These are phyloP conservation scores for Meloidogyne exigua DNA, from an alignment of 1,140 invertebrate species.

Conservation along the genomic window DNA sequence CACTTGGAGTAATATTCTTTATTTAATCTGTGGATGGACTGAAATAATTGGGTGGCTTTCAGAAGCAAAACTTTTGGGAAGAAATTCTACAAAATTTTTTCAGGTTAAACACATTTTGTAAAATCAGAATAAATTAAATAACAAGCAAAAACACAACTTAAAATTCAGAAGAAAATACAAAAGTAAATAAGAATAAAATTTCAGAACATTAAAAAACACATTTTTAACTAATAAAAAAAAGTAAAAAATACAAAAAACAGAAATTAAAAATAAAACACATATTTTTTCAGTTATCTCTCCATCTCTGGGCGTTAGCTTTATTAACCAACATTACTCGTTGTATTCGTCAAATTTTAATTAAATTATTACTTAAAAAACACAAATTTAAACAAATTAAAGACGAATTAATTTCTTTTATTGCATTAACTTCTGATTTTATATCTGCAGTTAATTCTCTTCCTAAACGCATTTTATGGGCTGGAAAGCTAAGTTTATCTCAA, in stretches of 20 bases:
- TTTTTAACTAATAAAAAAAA: not conserved
- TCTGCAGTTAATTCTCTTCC: slow-evolving; percentile 2
- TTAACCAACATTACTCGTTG: not conserved
- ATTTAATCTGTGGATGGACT: slow-evolving; percentile 18
- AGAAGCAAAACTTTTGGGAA: slow-evolving; percentile 11
- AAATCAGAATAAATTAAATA: not conserved
- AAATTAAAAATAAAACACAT: not conserved
- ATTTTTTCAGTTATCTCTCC: not conserved
- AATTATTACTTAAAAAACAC: not conserved
- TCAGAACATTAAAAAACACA: not conserved
- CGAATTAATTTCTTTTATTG: slow-evolving; percentile 10
- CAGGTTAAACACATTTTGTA: not conserved
- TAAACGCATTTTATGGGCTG: slow-evolving; percentile 19
- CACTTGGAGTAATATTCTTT: slow-evolving; percentile 1
- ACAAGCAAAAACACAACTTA: not conserved
- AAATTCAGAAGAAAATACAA: not conserved
- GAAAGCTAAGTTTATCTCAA: not conserved
- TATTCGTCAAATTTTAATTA: slow-evolving; percentile 6
- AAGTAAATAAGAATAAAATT: not conserved
- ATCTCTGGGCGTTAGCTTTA: slow-evolving; percentile 20
- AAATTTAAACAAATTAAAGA: not conserved
- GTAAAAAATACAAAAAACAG: not conserved
- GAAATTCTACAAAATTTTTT: not conserved
- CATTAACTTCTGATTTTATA: slow-evolving; percentile 5
- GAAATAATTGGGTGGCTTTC: slow-evolving; percentile 16